Evolutionary conservation across 2,113 vertebrate species (phyloP), one percentile per base, ranked within the genome.

Genomic region (Aythya baeri): DNA sequence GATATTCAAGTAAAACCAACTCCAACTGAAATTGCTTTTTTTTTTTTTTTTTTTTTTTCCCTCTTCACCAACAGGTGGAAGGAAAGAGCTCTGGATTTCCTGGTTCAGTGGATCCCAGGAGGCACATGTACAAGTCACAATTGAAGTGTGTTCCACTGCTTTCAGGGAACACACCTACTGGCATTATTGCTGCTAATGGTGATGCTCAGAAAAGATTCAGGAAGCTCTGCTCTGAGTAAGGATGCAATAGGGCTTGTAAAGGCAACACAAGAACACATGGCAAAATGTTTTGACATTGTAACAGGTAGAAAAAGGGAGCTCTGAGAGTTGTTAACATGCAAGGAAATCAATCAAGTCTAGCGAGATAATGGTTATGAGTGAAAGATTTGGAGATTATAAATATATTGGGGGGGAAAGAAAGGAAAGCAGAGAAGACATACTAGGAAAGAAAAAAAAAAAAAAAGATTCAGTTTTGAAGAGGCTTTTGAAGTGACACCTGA

Each of bases 261-360:
- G 83, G 52, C 0, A 0, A 63, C 58, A 77, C 46, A 43, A 0
- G 22, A 95, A 61, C n/a, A 63, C 75, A 52, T 32, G 31, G 92
- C 80, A 96, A 94, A 95, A 96, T 88, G 73, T 96, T 97, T 95
- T 96, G 94, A 95, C 91, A 86, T 78, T 63, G 61, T 86, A 55
- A 43, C 52, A 49, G 46, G 44, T 65, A 78, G 86, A 88, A 88
- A 86, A 92, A 58, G 32, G 10, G 43, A 94, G 86, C 76, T 94
- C 67, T 94, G 92, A 90, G 91, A 92, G 17, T 88, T 91, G 34
- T 80, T 94, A 86, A 83, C 70, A 21, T 17, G 12, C 61, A 20
- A 95, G 43, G 76, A 92, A 92, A 67, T 94, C 88, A 93, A 71
- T 96, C 92, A 96, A 84, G 29, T 93, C 88, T 93, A 85, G 83